Evolutionary conservation across 1,140 invertebrate species (phyloP), one percentile per base, ranked within the genome.

Genomic region (Lamellibrachia luymesi): DNA sequence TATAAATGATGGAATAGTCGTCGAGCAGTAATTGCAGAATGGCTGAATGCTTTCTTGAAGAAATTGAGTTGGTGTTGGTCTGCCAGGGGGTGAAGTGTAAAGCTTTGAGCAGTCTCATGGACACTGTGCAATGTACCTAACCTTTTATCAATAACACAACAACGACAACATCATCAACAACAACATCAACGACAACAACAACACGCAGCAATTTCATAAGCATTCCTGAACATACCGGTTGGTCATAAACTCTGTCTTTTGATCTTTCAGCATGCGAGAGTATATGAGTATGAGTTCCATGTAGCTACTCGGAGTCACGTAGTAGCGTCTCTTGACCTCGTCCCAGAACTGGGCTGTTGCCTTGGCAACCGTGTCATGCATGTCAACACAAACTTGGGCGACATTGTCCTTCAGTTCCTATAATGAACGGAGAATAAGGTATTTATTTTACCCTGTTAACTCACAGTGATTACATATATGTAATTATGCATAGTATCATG

Each of bases 251-350:
- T 96, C 94, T 50, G 93, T 93, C 93, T 96, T 96, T 93, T 96
- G 95, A 51, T 95, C 95, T 49, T 94, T 94, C 49, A 96, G 94
- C 94, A 96, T 95, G 92, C 94, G 95, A 27, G 95, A 94, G 93
- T 98, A 98, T 1, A 98, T 96, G 95, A 98, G 98, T 2, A 99
- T 96, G 10, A 98, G 96, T 95, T 98, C 98, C 93, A 98, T 97
- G 95, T 98, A 98, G 95, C 98, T 98, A 94, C 98, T 98, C 0
- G 98, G 98, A 0, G 98, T 98, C 38, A 98, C 98, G 95, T 98
- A 98, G 95, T 98, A 98, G 95, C 97, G 97, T 1, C 98, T 96
- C 92, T 97, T 97, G 97, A 98, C 97, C 96, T 98, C 98, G 56
- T 97, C 96, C 95, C 97, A 98, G 94, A 98, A 98, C 52, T 97